Evolutionary conservation across 2,113 vertebrate species (phyloP).

Genomic region (Pygoscelis antarcticus): DNA sequence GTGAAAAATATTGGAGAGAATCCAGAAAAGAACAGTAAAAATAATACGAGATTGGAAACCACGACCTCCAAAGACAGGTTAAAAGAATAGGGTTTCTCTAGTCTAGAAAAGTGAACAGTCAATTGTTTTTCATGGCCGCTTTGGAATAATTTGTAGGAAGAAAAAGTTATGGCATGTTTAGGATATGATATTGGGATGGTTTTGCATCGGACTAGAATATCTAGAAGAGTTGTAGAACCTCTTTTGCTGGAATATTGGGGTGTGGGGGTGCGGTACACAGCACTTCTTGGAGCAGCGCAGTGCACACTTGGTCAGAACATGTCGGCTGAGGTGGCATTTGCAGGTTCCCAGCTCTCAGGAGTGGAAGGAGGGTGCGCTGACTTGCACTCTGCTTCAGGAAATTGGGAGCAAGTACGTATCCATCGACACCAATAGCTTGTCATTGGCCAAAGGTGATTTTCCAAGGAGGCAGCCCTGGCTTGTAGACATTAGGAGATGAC

Average conservation of each 20-base stretch:
- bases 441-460: not conserved
- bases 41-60: not conserved
- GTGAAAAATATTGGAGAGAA: not conserved
- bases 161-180: fast-evolving
- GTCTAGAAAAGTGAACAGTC: not conserved
- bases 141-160: not conserved
- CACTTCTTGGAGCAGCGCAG: not conserved
- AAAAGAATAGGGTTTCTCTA: not conserved
- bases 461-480: not conserved
- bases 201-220: not conserved
- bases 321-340: not conserved
- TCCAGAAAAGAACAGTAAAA: not conserved
- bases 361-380: not conserved
- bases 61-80: not conserved
- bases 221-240: not conserved
- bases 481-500: not conserved
- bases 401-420: not conserved
- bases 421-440: too few relatives aligned
- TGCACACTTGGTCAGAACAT: not conserved
- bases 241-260: not conserved
- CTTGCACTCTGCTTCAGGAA: not conserved
- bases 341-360: not conserved
- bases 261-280: fast-evolving
- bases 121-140: not conserved
- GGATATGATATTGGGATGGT: too few relatives aligned